Conservation (phyloP, 2,888 invertebrate species). For the Cantharis rufa region DNA sequence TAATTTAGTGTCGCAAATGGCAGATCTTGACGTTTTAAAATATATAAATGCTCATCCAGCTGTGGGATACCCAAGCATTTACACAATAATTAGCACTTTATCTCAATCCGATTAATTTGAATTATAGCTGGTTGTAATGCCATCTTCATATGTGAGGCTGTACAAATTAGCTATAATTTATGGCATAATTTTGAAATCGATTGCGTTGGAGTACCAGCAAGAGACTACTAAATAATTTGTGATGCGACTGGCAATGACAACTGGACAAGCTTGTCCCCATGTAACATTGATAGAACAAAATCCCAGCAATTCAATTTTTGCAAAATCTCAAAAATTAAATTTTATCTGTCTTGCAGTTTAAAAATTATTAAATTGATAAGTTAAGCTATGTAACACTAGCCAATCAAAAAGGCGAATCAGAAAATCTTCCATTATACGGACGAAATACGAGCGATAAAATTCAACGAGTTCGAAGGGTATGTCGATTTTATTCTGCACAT, state of each 20-base stretch:
- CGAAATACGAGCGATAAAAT: not conserved
- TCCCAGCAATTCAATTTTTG: not conserved
- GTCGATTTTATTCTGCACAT: not conserved
- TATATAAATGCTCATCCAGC: not conserved
- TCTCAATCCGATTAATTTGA: not conserved
- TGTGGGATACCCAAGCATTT: no score
- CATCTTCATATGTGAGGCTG: not conserved
- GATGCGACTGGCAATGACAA: not conserved
- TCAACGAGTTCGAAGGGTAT: not conserved
- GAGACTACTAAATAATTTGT: not conserved
- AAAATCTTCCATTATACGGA: not conserved
- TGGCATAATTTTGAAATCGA: not conserved
- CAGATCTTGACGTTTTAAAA: not conserved
- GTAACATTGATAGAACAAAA: not conserved
- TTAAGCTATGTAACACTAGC: not conserved
- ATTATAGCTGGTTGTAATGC: not conserved
- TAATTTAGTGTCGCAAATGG: not conserved
- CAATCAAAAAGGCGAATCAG: not conserved
- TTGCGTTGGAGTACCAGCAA: not conserved
- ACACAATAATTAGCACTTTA: not conserved
- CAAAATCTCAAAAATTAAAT: not conserved
- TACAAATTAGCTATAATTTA: not conserved
- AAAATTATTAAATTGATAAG: no score
- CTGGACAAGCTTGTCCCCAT: not conserved
- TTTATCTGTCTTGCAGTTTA: not conserved